phyloP scores from a whole-genome alignment of 2,113 vertebrate genomes.

The Euleptes europaea region DNA sequence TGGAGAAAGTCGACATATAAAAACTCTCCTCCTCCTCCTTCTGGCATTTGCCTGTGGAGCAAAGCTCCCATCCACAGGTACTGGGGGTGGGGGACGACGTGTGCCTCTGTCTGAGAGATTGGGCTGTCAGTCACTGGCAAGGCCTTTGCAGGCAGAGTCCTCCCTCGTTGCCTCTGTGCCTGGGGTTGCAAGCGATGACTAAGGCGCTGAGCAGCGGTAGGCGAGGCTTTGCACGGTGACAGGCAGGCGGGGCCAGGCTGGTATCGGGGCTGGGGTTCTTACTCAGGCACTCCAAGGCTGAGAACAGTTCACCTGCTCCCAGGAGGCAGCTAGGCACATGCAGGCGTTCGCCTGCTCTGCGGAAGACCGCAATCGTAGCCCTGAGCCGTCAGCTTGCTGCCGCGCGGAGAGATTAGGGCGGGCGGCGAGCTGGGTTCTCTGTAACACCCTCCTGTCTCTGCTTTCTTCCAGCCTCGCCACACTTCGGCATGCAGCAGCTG shows the following conservation, averaged over 20 bases:
- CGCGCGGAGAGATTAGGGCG: background rate
- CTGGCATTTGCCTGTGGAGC: no score
- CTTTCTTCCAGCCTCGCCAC: slow-evolving; percentile 68
- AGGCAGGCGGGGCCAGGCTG: slow-evolving; percentile 26
- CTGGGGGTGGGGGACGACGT: no score
- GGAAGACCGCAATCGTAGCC: background rate
- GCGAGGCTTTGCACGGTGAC: slow-evolving; percentile 43
- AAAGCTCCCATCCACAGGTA: no score
- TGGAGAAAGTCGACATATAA: no score
- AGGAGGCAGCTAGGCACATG: background rate
- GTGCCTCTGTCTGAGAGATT: background rate
- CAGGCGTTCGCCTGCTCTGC: background rate
- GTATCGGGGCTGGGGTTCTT: slow-evolving; percentile 42
- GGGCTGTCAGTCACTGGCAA: background rate
- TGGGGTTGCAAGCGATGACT: slow-evolving; percentile 45
- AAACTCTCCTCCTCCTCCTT: no score
- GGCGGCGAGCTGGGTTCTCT: background rate
- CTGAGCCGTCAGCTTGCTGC: background rate
- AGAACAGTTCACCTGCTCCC: background rate
- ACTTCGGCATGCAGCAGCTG: slow-evolving; percentile 61
- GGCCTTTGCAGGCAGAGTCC: slow-evolving; percentile 35
- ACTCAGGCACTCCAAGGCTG: background rate
- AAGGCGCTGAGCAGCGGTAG: slow-evolving; percentile 55
- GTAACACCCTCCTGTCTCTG: slow-evolving; percentile 43
- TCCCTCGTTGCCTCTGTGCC: slow-evolving; percentile 31